Evolutionary conservation across 1,140 invertebrate genomes (phyloP), one percentile per base, ranked within the genome.

Genomic region (Uloborus diversus): DNA sequence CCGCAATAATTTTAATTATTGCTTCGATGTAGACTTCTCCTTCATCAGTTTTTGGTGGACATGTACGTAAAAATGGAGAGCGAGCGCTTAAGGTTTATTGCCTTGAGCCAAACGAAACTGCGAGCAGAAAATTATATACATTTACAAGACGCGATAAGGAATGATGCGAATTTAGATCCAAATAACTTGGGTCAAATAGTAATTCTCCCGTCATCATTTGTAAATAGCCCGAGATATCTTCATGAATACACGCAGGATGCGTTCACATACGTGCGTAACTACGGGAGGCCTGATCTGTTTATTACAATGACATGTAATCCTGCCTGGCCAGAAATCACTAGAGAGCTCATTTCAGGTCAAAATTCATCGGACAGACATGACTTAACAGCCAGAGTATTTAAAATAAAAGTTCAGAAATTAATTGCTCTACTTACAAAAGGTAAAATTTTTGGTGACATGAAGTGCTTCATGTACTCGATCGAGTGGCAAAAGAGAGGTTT

Each of bases 261-360:
- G 1, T 25, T 4, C 20, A n/a, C 56, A n/a, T 64, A 64, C 1
- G 61, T 64, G 20, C 25, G 61, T 64, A 0, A 33, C 17, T 64
- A 64, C 37, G 61, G 4, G 9, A 78, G 81, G 28, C 87, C 88
- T 20, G 84, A 86, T 75, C 70, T 88, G 0, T 88, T 89, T 76
- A 84, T 88, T 23, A 88, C 88, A 14, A 81, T 88, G n/a, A 88
- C 87, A 35, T 86, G 81, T 79, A 90, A 87, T 86, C 87, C 83
- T 81, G 87, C 82, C 64, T 91, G 89, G 89, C 30, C 25, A 1
- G 86, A 89, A 61, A 88, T 89, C 30, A 20, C 25, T 49, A 62
- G 84, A 66, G 66, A 83, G 53, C 56, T 89, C 2, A 7, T 81
- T n/a, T 35, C 66, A 11, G 53, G 82, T 7, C 84, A 88, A 83